phyloP scores from a whole-genome alignment of 2,888 invertebrate species.

The Drosophila prolongata region DNA sequence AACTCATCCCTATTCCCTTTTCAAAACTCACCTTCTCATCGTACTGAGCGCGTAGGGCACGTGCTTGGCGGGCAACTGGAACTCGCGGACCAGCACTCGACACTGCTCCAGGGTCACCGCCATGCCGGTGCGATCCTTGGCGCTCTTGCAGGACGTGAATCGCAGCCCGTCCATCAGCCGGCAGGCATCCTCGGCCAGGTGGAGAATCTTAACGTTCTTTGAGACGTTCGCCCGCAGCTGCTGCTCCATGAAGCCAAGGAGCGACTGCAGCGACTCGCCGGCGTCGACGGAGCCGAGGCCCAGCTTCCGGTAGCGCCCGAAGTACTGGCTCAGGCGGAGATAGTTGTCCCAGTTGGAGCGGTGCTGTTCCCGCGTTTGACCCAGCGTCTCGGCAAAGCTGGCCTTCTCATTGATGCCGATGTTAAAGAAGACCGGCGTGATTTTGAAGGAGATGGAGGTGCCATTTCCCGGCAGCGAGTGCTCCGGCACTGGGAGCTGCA shows the following conservation, averaged over 20 bases:
- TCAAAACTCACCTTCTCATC: no score
- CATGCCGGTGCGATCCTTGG: slow-evolving; percentile 99
- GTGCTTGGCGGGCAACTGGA: no score
- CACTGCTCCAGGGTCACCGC: slow-evolving; percentile 88
- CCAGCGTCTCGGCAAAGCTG: slow-evolving; percentile 93
- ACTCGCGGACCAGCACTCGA: no score
- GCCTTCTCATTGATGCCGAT: slow-evolving; percentile 98
- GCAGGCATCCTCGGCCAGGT: slow-evolving; percentile 91
- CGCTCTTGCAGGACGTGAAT: slow-evolving; percentile 97
- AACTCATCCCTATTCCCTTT: no score
- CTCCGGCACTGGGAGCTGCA: slow-evolving; percentile 92
- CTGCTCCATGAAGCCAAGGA: slow-evolving; percentile 88
- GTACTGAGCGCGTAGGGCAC: no score
- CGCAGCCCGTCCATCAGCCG: slow-evolving; percentile 91
- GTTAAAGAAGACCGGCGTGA: slow-evolving; percentile 96
- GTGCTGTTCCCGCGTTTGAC: slow-evolving; percentile 93
- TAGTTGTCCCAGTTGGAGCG: slow-evolving; percentile 95
- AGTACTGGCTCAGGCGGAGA: slow-evolving; percentile 92
- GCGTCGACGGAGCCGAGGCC: slow-evolving; percentile 53
- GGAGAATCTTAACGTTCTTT: slow-evolving; percentile 93
- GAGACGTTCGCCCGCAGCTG: slow-evolving; percentile 90
- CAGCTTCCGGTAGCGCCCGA: slow-evolving; percentile 89
- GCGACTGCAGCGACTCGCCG: slow-evolving; percentile 32
- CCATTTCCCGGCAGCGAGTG: slow-evolving; percentile 86
- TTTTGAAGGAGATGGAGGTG: slow-evolving; percentile 88